Evolutionary conservation across 2,797 vertebrate genomes (phyloP).

Genomic region (Galaxias olidus): DNA sequence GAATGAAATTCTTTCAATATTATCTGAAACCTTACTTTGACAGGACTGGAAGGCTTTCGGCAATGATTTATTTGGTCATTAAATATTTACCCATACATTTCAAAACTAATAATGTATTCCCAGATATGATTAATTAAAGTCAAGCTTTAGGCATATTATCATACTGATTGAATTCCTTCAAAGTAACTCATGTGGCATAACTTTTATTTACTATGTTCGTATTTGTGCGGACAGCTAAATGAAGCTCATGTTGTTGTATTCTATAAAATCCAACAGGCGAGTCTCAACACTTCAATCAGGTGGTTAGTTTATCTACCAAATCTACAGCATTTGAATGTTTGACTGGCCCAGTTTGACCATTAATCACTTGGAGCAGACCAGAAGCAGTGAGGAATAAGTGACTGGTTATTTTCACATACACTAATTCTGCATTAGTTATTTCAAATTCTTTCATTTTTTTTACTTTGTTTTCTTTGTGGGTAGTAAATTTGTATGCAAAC

Average conservation of each 20-base stretch:
- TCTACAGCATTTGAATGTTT: background rate
- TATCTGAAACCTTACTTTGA: constrained; percentile 11
- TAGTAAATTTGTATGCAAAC: constrained; percentile 70
- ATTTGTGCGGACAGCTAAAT: background rate
- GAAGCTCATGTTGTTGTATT: constrained; percentile 5
- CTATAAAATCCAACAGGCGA: constrained; percentile 21
- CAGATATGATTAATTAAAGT: constrained; percentile 38
- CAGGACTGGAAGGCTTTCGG: constrained; percentile 18
- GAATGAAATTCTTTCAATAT: constrained; percentile 3
- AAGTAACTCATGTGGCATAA: constrained; percentile 31
- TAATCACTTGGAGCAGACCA: constrained; percentile 41
- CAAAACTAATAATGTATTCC: constrained; percentile 32
- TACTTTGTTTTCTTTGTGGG: constrained; percentile 47
- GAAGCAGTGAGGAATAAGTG: constrained; percentile 45
- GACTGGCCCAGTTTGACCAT: constrained; percentile 34
- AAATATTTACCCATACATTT: constrained; percentile 39
- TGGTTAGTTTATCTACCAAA: too few relatives aligned
- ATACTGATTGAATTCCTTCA: constrained; percentile 47
- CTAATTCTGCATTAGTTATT: constrained; percentile 60
- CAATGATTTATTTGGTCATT: constrained; percentile 41
- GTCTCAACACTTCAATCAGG: background rate
- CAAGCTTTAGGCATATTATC: constrained; percentile 36
- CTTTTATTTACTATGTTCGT: constrained; percentile 13
- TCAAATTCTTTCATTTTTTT: constrained; percentile 44
- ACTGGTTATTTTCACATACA: constrained; percentile 50